phyloP scores from a whole-genome alignment of 2,797 vertebrate genomes.

The Leuciscus waleckii region DNA sequence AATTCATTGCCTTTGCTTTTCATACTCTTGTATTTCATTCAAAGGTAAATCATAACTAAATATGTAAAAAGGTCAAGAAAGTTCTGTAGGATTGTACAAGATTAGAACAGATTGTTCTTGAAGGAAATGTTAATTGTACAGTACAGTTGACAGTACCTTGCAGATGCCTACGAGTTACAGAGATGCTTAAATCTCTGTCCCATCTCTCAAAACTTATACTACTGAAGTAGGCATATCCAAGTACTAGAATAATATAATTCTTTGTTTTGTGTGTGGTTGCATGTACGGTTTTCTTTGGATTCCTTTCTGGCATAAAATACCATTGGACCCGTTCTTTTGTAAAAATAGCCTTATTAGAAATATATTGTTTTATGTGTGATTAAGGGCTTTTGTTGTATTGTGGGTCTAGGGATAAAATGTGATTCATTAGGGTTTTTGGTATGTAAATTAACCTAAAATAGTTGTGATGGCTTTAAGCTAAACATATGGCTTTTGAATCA shows the following conservation, averaged over 20 bases:
- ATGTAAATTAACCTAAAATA: conserved; percentile 53
- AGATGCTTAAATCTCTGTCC: conserved; percentile 44
- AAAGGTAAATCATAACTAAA: conserved; percentile 3
- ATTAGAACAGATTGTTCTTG: background rate
- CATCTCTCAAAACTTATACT: conserved; percentile 73
- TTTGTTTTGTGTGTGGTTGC: conserved; percentile 69
- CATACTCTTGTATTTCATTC: conserved; percentile 1
- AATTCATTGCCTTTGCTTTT: conserved; percentile 8
- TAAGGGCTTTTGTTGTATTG: conserved; percentile 57
- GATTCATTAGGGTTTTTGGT: conserved; percentile 54
- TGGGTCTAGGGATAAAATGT: conserved; percentile 58
- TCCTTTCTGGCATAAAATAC: conserved; percentile 67
- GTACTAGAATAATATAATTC: conserved; percentile 72
- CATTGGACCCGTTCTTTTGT: conserved; percentile 68
- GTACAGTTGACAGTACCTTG: conserved; percentile 38
- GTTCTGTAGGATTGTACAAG: background rate
- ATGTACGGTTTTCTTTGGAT: conserved; percentile 67
- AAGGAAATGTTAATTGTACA: conserved; percentile 14
- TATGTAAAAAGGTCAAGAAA: background rate
- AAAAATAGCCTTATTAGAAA: conserved; percentile 70
- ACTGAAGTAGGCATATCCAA: conserved; percentile 82
- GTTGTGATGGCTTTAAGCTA: conserved; percentile 73
- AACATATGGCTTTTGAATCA: conserved; percentile 67
- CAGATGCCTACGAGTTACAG: conserved; percentile 44
- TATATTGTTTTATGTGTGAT: conserved; percentile 63